Evolutionary conservation across 2,113 vertebrate genomes (phyloP).

Genomic region (cat (Felis catus)): F.catus_Fca126_mat1.0 CM031412.1:20504501-20505000

Average conservation of each 20-base stretch:
- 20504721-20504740: not conserved
- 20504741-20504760: not conserved
- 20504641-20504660: not conserved
- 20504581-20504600: not conserved
- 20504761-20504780: not conserved
- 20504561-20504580: not conserved
- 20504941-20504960: not conserved
- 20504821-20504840: not conserved
- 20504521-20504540: slow-evolving; percentile 3
- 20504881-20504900: not conserved
- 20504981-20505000: not conserved
- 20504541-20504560: not conserved
- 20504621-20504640: not conserved
- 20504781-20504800: not conserved
- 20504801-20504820: not conserved
- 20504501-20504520: not conserved
- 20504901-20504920: not conserved
- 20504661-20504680: not conserved
- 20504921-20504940: not conserved
- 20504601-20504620: not conserved
- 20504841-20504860: not conserved
- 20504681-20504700: not conserved
- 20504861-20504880: not conserved
- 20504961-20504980: not conserved
- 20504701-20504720: not conserved